Base-by-base conservation (phyloP, 2,113 vertebrate genomes). In the Alces alces region DNA sequence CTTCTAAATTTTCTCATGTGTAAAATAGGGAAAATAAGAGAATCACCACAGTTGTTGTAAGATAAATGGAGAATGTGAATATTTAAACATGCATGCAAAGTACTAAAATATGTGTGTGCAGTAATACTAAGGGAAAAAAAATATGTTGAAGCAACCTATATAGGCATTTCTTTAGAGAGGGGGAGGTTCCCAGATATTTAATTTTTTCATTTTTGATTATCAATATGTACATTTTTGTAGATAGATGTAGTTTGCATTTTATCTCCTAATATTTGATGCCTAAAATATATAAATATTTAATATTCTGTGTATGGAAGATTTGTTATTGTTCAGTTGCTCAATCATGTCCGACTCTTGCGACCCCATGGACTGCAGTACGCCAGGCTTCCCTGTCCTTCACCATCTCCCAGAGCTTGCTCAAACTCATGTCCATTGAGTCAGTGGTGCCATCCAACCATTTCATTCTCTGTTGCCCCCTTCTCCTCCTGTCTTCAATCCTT, bases 161-260 rank as follows among this genome's bases (percentile, higher is more conserved):
- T 58, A 39, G 30, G 47, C 30, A 47, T 89, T 66, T 80, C 39
- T 85, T 89, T 50, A 85, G 14, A 7, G 55, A 30, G 3, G 2
- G 14, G 6, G 17, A 88, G 17, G 6, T 78, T 52, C 16, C 28
- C 27, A 94, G 9, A 52, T 87, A 82, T 50, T 91, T 60, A 86
- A n/a, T 83, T 87, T 95, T 28, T 78, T 58, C 7, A 61, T 58
- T 96, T 66, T 87, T 39, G 36, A 39, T 64, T 91, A 73, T 60
- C 70, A 94, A 43, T 80, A 73, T 43, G n/a, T 2, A 87, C 43
- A 64, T 39, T 61, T 86, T 36, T 86, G 3, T 55, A 28, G 8
- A n/a, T 17, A 80, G 7, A 47, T 90, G 3, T 45, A 54, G 89
- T 82, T 80, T 92, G 14, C 16, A 39, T 91, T 90, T 86, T 61